Conservation (phyloP, 2,113 vertebrate genomes). For the Lucifuga dentata region DNA sequence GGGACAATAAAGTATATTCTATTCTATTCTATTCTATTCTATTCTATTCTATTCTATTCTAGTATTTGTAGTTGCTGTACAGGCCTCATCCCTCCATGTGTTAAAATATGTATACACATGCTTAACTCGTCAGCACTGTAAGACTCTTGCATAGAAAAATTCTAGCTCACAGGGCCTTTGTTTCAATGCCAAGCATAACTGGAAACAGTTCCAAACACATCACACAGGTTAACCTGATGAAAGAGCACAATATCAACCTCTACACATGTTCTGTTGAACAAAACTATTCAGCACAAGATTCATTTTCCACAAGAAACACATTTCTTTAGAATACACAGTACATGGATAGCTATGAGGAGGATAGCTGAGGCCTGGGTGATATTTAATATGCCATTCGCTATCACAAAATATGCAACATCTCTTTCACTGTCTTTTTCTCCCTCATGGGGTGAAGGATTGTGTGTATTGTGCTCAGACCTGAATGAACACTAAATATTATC, state of each 20-base stretch:
- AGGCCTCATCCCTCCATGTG: no score
- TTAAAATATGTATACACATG: no score
- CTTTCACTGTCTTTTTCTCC: constrained; percentile 57
- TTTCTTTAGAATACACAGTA: constrained; percentile 22
- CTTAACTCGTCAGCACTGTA: background rate
- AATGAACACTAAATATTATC: constrained; percentile 51
- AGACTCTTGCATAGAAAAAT: constrained; percentile 5
- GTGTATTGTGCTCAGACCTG: constrained; percentile 40
- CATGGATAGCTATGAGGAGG: constrained; percentile 41
- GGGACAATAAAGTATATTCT: no score
- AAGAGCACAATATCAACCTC: constrained; percentile 30
- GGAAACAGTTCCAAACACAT: constrained; percentile 34
- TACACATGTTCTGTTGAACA: constrained; percentile 28
- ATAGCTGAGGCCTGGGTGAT: background rate
- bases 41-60: no score
- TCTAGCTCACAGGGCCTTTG: background rate
- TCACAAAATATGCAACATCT: constrained; percentile 59
- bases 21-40: no score
- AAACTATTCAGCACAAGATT: background rate
- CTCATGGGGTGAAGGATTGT: constrained; percentile 42
- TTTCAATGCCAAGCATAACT: constrained; percentile 33
- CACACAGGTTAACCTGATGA: constrained; percentile 50
- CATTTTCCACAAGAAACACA: constrained; percentile 2
- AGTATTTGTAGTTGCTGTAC: no score
- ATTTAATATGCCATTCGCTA: constrained; percentile 49